These are phyloP conservation scores for Camelus dromedarius DNA, from an alignment of 2,113 vertebrate genomes.

Conservation along the genomic window DNA sequence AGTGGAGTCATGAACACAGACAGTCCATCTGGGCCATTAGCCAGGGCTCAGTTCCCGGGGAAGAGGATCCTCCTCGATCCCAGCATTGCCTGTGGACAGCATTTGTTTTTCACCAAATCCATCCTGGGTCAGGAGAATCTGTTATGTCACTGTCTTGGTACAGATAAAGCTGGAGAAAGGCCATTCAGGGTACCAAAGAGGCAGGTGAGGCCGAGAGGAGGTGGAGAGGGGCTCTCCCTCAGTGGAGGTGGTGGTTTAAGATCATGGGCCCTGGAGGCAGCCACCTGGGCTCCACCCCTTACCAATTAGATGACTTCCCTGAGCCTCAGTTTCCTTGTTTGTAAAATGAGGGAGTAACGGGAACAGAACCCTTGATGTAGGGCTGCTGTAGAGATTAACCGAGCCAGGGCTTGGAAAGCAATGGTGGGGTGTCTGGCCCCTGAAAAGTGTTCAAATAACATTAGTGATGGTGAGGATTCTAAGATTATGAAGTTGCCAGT, in stretches of 20 bases:
- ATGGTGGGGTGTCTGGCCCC: neutral
- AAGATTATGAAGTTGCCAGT: neutral
- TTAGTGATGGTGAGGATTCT: neutral
- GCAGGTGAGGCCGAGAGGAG: neutral
- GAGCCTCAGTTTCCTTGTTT: neutral
- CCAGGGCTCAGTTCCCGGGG: conserved; percentile 35
- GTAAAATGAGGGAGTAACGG: neutral
- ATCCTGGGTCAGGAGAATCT: conserved; percentile 1
- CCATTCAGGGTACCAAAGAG: neutral
- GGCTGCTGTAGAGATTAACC: neutral
- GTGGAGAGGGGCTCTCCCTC: neutral
- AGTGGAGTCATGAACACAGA: neutral
- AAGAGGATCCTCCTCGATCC: neutral
- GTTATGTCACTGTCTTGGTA: neutral
- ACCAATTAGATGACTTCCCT: neutral
- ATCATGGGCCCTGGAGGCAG: neutral
- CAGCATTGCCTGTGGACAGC: neutral
- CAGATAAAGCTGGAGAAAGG: neutral
- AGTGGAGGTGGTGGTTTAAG: neutral
- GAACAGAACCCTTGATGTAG: neutral
- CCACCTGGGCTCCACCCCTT: neutral
- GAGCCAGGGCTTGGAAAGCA: neutral
- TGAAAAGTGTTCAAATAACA: neutral
- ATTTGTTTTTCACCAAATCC: conserved; percentile 18
- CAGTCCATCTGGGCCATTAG: neutral